Evolutionary conservation across 2,797 vertebrate genomes (phyloP), one percentile per base, ranked within the genome.

Genomic region (Streptopelia turtur): DNA sequence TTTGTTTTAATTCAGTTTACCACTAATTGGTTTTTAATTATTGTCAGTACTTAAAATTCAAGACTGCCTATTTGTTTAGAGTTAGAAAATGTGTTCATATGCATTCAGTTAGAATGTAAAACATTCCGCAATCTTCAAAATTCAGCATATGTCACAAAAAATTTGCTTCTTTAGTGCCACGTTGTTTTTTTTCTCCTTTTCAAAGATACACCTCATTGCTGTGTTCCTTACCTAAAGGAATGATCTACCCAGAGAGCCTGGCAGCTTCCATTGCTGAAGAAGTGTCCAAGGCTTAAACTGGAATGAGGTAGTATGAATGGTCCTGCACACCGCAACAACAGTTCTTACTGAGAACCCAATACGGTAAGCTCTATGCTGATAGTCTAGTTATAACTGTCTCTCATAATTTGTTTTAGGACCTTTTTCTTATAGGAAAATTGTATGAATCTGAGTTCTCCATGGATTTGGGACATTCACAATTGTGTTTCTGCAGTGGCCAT

Each of bases 1-100:
- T 9, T 68, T 87, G 25, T 20, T 91, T 91, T 93, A 91, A 78
- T 87, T 90, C 31, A 50, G 2, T 43, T 93, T 55, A n/a, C 21
- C 6, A 37, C 27, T 71, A 66, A 75, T 24, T 83, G 25, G 1
- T 37, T 94, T 77, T 76, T 56, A 86, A 52, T 56, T 64, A 63
- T 41, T 90, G 11, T 52, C 82, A 85, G 81, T 78, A 61, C 17
- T 49, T 93, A 55, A 72, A 71, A 74, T 84, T 77, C 45, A 43
- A 27, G 31, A 83, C 7, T 37, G 21, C 7, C 56, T 84, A n/a
- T 61, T 89, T 53, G 12, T 80, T 89, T 74, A 41, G 23, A 77
- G 76, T 39, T 56, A 49, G 23, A 76, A 90, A 82, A 61, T 24
- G 1, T 37, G 43, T 85, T 92, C 17, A 31, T 65, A 4, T 23